Conservation (phyloP, 2,888 invertebrate species). For the Sclerodermus sp. region DNA sequence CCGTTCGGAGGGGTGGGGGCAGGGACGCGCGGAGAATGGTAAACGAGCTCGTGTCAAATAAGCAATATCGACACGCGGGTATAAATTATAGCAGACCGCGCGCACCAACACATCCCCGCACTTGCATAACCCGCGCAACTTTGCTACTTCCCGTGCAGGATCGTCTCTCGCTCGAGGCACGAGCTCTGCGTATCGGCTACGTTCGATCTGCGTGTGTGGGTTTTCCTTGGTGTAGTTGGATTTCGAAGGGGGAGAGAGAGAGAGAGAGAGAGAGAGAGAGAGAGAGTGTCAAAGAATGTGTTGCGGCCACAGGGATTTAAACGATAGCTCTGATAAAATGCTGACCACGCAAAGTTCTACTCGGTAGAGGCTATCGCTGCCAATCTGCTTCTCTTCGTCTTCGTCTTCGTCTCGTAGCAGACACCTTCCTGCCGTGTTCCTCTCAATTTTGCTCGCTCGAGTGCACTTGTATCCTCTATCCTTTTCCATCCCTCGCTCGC, state of each 20-base stretch:
- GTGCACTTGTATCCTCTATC: too few relatives aligned
- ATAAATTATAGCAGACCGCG: constrained; percentile 12
- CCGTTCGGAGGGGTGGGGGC: neutral
- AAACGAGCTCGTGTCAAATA: constrained; percentile 9
- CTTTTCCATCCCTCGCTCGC: constrained; percentile 10
- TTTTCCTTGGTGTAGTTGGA: too few relatives aligned
- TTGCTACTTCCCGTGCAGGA: too few relatives aligned
- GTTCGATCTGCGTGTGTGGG: too few relatives aligned
- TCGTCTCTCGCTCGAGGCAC: too few relatives aligned
- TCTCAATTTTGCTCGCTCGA: constrained; percentile 4
- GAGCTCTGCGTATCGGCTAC: too few relatives aligned
- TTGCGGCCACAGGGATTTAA: constrained; percentile 30
- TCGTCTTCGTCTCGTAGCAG: constrained; percentile 3
- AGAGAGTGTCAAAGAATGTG: constrained; percentile 11
- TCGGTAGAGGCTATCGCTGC: constrained; percentile 32
- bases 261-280: neutral
- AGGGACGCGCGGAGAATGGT: neutral
- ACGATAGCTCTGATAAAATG: constrained; percentile 39
- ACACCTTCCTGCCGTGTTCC: constrained; percentile 3
- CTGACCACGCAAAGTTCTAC: constrained; percentile 33
- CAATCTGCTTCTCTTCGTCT: constrained; percentile 29
- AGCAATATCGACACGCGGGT: constrained; percentile 15
- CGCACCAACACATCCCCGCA: neutral
- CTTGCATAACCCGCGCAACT: neutral
- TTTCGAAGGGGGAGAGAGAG: too few relatives aligned